Base-by-base conservation (phyloP, 2,797 vertebrate species). In the Myotis daubentonii region DNA sequence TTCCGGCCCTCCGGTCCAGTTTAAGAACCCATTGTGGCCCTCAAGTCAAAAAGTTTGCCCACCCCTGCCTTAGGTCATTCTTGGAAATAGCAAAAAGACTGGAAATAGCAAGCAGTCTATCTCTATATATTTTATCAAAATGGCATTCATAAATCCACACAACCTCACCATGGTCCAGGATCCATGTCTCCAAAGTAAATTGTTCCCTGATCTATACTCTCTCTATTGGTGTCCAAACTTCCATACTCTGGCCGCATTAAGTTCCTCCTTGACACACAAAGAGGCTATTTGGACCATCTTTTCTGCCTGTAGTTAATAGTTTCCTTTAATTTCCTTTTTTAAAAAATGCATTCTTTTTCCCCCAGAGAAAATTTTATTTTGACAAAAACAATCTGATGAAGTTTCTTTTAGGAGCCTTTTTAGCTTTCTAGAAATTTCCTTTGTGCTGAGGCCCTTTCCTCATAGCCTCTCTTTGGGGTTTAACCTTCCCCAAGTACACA, bases 351-450 rank as follows among this genome's bases (percentile, higher is more conserved):
- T 79, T 60, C 19, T 44, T 28, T n/a, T 44, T 41, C 19, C 60
- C 53, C 49, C 28, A 41, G 5, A 87, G 51, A 74, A 96, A 49
- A 82, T 72, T 10, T 92, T 92, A 94, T 49, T 87, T 44, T n/a
- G 36, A 36, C 60, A 70, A 75, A 95, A 80, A 66, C 25, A 92
- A 76, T 33, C 41, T 79, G 49, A 47, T 74, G 36, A 84, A 83
- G 19, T 23, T 89, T 94, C 75, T 78, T 87, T 78, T n/a, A 70
- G 49, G 22, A 49, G 23, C 2, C 74, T 84, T 23, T 53, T 90
- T 80, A 93, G 72, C 49, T 95, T 80, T 89, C 72, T 70, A 82
- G 41, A 83, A 94, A 30, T 3, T 70, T 53, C 57, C 44, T 62
- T 84, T 51, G 75, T 71, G 44, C 36, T 51, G 51, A 84, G 53